Percentiles rank a stretch among this genome's conserved stretches.
Evolutionary conservation across 2,888 invertebrate genomes (phyloP).

Genomic region (Penaeus monodon): DNA sequence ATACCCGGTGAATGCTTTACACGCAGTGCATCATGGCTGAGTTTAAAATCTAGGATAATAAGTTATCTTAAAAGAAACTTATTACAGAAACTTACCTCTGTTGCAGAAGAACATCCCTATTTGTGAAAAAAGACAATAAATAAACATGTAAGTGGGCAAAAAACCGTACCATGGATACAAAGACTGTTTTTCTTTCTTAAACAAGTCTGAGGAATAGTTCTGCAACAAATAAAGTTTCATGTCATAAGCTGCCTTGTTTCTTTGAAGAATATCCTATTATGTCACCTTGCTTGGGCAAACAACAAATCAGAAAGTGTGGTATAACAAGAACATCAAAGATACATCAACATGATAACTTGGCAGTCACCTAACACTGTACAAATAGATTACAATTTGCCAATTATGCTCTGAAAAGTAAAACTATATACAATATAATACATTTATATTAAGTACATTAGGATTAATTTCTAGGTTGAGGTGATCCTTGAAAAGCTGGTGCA

Average conservation of each 20-base stretch:
- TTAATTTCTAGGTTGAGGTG: constrained; percentile 52
- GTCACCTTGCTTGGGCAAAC: constrained; percentile 30
- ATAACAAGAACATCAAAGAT: constrained; percentile 59
- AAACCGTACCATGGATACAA: background rate
- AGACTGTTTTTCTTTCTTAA: background rate
- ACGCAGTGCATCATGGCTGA: constrained; percentile 37
- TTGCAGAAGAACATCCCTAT: too few relatives aligned
- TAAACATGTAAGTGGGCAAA: background rate
- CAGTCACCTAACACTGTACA: constrained; percentile 60
- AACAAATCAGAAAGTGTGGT: constrained; percentile 31
- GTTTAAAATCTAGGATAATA: background rate
- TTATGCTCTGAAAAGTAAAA: constrained; percentile 48
- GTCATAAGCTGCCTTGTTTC: constrained; percentile 22
- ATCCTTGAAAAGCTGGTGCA: constrained; percentile 53
- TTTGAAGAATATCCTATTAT: constrained; percentile 8
- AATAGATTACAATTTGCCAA: constrained; percentile 50
- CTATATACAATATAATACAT: constrained; percentile 56
- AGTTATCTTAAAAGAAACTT: too few relatives aligned
- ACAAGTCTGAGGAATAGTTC: too few relatives aligned
- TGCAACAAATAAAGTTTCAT: constrained; percentile 30
- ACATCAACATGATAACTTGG: constrained; percentile 35
- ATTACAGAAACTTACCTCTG: too few relatives aligned
- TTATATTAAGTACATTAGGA: constrained; percentile 42
- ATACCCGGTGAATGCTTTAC: constrained; percentile 15
- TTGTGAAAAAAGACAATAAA: background rate